Evolutionary conservation across 2,113 vertebrate genomes (phyloP), one percentile per base, ranked within the genome.

Genomic region (Alces alces): DNA sequence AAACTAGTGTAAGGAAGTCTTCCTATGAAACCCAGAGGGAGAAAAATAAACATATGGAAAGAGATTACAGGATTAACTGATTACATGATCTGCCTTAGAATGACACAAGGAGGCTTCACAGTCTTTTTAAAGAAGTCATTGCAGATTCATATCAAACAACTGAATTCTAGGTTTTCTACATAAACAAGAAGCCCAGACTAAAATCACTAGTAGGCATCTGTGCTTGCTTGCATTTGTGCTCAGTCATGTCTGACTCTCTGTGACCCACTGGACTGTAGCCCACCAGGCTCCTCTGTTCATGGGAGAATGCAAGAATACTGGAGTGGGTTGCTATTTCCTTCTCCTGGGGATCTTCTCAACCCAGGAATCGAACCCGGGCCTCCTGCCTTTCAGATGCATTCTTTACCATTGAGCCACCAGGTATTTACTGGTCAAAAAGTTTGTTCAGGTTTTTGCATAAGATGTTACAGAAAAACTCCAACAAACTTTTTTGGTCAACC

Each of bases 11-110:
- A 64, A 97, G 78, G 45, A 94, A 85, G 86, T 79, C 93, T 96
- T 86, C 95, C 55, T 52, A 45, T 80, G 60, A 98, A 93, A 85
- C 94, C 39, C 80, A 52, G 50, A 70, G 78, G 89, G 28, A 85
- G 70, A 43, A 96, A 99, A 99, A 98, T 25, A 98, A 99, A 98
- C 99, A 99, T 99, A 99, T 99, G 99, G 99, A 92, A 97, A 97
- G 98, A 99, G 99, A 98, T 99, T 99, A 99, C 88, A 97, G 98
- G 99, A 99, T 99, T 99, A 99, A 95, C 98, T 98, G 98, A 99
- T 99, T 99, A 99, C 98, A 98, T 96, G 94, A 97, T 97, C 96
- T 99, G 99, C 98, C 98, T 99, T 98, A 98, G 84, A 98, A 98
- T 98, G 94, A 5, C 23, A 98, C 97, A 95, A 83, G 95, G 98